A percentile compares a stretch with the other conserved stretches of the same genome.
Evolutionary conservation across 2,113 vertebrate species (phyloP).

Genomic region (Thamnophis sirtalis): DNA sequence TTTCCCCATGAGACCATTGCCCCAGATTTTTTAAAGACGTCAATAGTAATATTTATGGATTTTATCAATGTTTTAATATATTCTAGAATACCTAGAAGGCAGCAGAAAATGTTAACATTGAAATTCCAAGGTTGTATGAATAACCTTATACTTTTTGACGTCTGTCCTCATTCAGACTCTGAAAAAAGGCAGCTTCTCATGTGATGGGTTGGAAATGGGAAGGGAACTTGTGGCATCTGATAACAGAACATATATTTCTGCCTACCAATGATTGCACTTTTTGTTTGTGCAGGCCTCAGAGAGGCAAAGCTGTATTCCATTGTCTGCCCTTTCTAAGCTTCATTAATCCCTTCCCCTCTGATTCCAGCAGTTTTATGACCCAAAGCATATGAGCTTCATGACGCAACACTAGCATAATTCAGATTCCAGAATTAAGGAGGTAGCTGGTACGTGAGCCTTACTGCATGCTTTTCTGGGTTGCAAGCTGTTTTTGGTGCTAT

Average conservation of each 20-base stretch:
- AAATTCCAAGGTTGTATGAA: background rate
- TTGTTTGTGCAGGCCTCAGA: background rate
- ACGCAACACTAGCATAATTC: background rate
- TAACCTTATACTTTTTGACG: background rate
- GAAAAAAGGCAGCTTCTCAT: background rate
- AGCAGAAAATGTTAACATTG: background rate
- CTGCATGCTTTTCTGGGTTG: background rate
- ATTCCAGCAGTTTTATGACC: conserved; percentile 10
- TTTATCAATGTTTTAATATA: background rate
- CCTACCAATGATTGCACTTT: background rate
- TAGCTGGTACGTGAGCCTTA: conserved; percentile 11
- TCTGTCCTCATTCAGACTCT: background rate
- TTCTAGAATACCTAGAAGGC: background rate
- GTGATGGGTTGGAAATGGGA: background rate
- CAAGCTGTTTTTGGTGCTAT: background rate
- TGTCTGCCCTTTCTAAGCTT: background rate
- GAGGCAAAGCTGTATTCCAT: background rate
- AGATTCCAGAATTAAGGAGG: background rate
- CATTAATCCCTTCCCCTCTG: background rate
- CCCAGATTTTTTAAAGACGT: background rate
- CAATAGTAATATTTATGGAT: background rate
- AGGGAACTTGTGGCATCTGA: background rate
- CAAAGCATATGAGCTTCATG: background rate
- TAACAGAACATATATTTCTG: background rate
- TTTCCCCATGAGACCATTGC: background rate